phyloP scores from a whole-genome alignment of 2,113 vertebrate species.

The Daubentonia madagascariensis region DNA sequence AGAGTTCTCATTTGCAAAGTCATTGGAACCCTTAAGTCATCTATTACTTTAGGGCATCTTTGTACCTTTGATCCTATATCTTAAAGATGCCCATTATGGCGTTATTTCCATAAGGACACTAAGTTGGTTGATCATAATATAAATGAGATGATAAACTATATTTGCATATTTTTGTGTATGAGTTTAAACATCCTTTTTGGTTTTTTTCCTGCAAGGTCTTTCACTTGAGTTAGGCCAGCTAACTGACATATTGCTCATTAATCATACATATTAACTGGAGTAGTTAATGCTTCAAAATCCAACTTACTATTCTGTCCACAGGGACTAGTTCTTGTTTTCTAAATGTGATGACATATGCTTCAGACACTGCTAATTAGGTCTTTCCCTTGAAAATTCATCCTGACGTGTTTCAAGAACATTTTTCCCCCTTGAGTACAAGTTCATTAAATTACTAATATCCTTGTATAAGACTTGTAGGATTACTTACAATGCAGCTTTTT shows the following conservation, averaged over 20 bases:
- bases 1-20: not conserved
- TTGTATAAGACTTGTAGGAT: conserved; percentile 54
- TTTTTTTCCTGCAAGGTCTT: conserved; percentile 1
- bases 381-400: conserved; percentile 75
- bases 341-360: conserved; percentile 72
- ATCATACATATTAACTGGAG: conserved; percentile 61
- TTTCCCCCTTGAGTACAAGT: conserved; percentile 46
- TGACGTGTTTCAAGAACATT: conserved; percentile 66
- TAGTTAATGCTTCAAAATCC: conserved; percentile 69
- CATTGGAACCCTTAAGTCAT: not conserved
- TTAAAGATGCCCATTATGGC: not conserved
- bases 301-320: conserved; percentile 65
- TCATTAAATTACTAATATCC: conserved; percentile 77
- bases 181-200: not conserved
- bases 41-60: not conserved
- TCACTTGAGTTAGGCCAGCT: conserved; percentile 44
- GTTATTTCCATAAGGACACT: not conserved
- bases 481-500: conserved; percentile 52
- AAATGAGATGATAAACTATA: not conserved
- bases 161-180: conserved; percentile 14
- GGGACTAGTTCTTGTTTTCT: conserved; percentile 75
- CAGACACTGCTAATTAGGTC: conserved; percentile 74
- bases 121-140: not conserved
- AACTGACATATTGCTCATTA: conserved; percentile 67
- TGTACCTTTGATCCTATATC: not conserved